Percentiles rank a stretch among this genome's conserved stretches.
Conservation (phyloP, 1,140 invertebrate species). For the Lepidurus arcticus region DNA sequence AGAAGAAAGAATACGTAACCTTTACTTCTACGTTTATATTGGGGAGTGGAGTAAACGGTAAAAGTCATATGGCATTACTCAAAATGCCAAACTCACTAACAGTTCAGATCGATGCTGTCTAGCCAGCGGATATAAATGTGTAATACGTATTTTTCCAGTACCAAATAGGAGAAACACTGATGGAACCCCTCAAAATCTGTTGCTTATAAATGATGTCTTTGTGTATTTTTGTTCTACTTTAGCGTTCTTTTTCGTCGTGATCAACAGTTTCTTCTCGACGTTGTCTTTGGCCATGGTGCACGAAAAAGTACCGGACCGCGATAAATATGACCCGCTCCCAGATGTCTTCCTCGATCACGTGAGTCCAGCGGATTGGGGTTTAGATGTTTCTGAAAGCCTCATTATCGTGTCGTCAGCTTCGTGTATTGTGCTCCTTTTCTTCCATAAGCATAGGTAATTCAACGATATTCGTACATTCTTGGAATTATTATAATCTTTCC, state of each 20-base stretch:
- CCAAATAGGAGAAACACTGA: background rate
- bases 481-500: background rate
- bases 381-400: slow-evolving; percentile 74
- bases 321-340: slow-evolving; percentile 63
- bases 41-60: too few species aligned
- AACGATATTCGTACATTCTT: background rate
- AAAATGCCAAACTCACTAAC: too few species aligned
- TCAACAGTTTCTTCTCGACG: slow-evolving; percentile 44
- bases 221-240: slow-evolving; percentile 48
- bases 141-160: background rate
- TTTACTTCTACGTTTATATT: too few species aligned
- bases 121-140: too few species aligned
- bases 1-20: too few species aligned
- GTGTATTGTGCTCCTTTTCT: slow-evolving; percentile 65
- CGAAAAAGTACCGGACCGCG: slow-evolving; percentile 71
- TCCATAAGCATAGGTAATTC: slow-evolving; percentile 72
- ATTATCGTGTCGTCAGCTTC: slow-evolving; percentile 71
- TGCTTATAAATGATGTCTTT: slow-evolving; percentile 53
- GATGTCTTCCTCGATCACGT: slow-evolving; percentile 75
- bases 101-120: too few species aligned
- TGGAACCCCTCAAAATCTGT: slow-evolving; percentile 52
- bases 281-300: slow-evolving; percentile 72
- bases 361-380: slow-evolving; percentile 62
- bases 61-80: too few species aligned
- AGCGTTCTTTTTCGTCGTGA: slow-evolving; percentile 44